Conservation (phyloP, 2,888 invertebrate genomes). For the Parnassius orleans region DNA sequence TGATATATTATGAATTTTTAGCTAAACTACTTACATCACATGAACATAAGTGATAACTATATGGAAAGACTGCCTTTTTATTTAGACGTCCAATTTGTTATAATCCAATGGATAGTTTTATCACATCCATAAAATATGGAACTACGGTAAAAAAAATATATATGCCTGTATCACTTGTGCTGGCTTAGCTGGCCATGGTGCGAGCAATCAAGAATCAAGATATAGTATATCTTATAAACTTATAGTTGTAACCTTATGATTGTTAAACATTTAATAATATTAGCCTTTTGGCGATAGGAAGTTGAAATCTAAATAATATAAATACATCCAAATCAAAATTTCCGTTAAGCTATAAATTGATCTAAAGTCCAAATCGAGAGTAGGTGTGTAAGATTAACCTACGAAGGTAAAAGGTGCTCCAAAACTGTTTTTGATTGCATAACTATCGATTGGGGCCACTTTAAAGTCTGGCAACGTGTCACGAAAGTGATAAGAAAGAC, state of each 20-base stretch:
- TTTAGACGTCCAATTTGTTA: not conserved
- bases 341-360: not conserved
- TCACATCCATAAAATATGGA: not conserved
- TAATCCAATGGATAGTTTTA: not conserved
- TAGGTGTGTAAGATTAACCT: no score
- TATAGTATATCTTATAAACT: constrained; percentile 7
- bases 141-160: constrained; percentile 9
- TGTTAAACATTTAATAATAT: constrained; percentile 1
- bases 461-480: no score
- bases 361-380: no score
- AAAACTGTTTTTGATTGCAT: no score
- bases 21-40: no score
- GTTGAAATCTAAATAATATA: constrained; percentile 8
- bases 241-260: constrained; percentile 7
- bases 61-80: no score
- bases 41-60: no score
- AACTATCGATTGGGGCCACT: no score
- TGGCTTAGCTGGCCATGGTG: constrained; percentile 8
- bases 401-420: no score
- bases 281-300: not conserved
- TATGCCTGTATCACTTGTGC: constrained; percentile 22
- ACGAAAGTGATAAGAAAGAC: no score
- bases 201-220: constrained; percentile 5
- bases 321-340: constrained; percentile 3
- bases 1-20: no score